These are phyloP conservation scores for Glossosoma conforme DNA, from an alignment of 1,140 invertebrate species.

Conservation along the genomic window DNA sequence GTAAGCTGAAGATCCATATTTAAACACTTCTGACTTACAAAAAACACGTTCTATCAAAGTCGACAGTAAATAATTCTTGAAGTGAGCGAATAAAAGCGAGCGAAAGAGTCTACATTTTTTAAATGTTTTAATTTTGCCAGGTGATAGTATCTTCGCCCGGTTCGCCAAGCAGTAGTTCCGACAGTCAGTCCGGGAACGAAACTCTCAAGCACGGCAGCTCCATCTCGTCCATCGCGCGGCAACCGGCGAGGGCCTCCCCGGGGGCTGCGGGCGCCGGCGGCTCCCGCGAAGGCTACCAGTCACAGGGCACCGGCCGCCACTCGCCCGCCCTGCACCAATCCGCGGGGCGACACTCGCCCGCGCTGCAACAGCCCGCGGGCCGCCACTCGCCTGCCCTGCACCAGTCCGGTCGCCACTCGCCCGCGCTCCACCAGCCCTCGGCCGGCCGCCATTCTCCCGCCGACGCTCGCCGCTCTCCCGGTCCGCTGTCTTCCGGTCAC, in stretches of 20 bases:
- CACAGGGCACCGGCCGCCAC: constrained; percentile 31
- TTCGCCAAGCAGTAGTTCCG: constrained; percentile 64
- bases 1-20: too few relatives aligned
- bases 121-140: too few relatives aligned
- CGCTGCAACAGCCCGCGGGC: constrained; percentile 2
- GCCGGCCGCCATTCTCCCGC: constrained; percentile 26
- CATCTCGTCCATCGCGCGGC: constrained; percentile 45
- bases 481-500: constrained; percentile 32
- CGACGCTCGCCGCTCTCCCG: constrained; percentile 30
- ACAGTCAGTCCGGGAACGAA: constrained; percentile 60
- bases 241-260: constrained; percentile 36
- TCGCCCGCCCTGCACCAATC: constrained; percentile 30
- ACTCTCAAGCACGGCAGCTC: constrained; percentile 59
- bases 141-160: constrained; percentile 71
- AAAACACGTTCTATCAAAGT: too few relatives aligned
- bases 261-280: constrained; percentile 35
- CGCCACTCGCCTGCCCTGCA: constrained; percentile 14
- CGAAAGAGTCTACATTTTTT: too few relatives aligned
- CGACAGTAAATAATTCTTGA: too few relatives aligned
- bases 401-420: constrained; percentile 11
- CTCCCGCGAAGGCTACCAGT: constrained; percentile 39
- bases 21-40: too few relatives aligned
- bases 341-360: constrained; percentile 25
- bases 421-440: constrained; percentile 32
- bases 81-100: too few relatives aligned